Evolutionary conservation across 2,888 invertebrate genomes (phyloP), one percentile per base, ranked within the genome.

Genomic region (Macrosoma leucophasiata): DNA sequence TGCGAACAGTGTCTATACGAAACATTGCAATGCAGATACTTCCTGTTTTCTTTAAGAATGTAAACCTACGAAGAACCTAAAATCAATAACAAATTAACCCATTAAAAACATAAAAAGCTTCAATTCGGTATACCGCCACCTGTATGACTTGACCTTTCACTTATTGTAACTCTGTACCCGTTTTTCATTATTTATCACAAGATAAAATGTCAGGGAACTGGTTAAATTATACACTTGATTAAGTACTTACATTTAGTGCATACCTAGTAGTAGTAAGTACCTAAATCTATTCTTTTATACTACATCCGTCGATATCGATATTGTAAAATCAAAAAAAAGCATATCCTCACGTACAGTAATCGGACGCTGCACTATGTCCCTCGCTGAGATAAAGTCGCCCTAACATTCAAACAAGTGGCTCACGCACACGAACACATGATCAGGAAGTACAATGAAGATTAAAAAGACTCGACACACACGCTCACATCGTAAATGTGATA

Each of bases 391-490:
- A 81, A 75, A 79, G 79, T 76, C 73, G 75, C 81, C 84, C 82
- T 72, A 77, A 67, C 79, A 79, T 78, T 79, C 79, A 73, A 82
- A 82, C 84, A 84, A 82, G 82, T 84, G 82, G 76, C 74, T 76
- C 71, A 81, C 82, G 36, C 82, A 79, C 81, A 82, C 81, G 23
- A 21, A 42, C 53, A 41, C 50, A 62, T 59, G 60, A 78, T 79
- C 78, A 84, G 84, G 84, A 84, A 84, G 82, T 82, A 82, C 79
- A 82, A 82, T 78, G 67, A 73, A 79, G 79, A 81, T 79, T 78
- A 79, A 78, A 81, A 72, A 69, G 73, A 72, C 74, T 67, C 59
- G 62, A 73, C 66, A 64, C 77, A 70, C 76, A 76, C 73, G n/a
- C n/a, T n/a, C n/a, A 71, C 69, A 62, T 58, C 60, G 59, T 63